A percentile compares a stretch with the other conserved stretches of the same genome.
These are phyloP conservation scores for Scaptomyza parva DNA, from an alignment of 2,888 invertebrate genomes.

Conservation along the genomic window DNA sequence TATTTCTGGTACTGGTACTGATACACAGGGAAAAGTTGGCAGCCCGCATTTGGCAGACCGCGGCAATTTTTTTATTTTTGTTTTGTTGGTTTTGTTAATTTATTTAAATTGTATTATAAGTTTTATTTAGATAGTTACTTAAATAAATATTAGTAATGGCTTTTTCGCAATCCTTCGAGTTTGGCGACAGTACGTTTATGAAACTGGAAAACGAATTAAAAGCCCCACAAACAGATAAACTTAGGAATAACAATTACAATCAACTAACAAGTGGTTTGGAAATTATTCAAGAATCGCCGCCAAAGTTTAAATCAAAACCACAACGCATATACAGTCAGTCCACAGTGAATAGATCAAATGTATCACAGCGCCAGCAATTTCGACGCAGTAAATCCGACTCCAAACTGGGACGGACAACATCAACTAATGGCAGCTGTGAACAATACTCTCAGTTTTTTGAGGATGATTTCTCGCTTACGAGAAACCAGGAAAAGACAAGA, in stretches of 20 bases:
- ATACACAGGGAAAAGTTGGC: conserved; percentile 17
- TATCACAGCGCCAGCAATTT: conserved; percentile 33
- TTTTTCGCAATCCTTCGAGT: conserved; percentile 83
- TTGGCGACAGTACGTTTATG: conserved; percentile 82
- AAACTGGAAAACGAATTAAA: conserved; percentile 77
- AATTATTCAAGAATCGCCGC: conserved; percentile 82
- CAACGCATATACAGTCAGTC: conserved; percentile 25
- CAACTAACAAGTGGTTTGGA: conserved; percentile 49
- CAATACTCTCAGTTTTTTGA: conserved; percentile 79
- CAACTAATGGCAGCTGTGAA: conserved; percentile 31
- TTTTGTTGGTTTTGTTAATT: conserved; percentile 16
- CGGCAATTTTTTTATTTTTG: conserved; percentile 29
- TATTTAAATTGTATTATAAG: conserved; percentile 9
- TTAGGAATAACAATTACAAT: conserved; percentile 9
- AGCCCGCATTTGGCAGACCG: conserved; percentile 19
- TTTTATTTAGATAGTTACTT: conserved; percentile 6
- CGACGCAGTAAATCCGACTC: conserved; percentile 51
- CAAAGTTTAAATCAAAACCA: conserved; percentile 33
- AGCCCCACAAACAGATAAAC: conserved; percentile 41
- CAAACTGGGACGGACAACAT: conserved; percentile 21
- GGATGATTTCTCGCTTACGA: conserved; percentile 73
- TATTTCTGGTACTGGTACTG: not conserved
- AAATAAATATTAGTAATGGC: conserved; percentile 64
- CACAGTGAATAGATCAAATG: conserved; percentile 14
- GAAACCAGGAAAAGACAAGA: not conserved